phyloP scores from a whole-genome alignment of 2,888 invertebrate genomes.

The Alitta virens region DNA sequence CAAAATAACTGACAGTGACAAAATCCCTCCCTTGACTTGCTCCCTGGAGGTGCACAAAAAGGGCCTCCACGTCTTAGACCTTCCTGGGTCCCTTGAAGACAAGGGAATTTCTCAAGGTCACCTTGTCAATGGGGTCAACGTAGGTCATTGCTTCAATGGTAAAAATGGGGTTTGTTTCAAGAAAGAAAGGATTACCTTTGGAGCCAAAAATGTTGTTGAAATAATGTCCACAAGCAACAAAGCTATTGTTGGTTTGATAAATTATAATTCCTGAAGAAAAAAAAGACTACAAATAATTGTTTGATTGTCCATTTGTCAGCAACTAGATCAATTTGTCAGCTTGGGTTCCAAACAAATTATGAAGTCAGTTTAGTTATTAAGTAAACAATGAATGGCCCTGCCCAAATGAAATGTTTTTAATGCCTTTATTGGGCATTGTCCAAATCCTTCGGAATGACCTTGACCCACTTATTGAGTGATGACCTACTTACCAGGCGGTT shows the following conservation, averaged over 20 bases:
- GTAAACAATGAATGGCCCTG: no score
- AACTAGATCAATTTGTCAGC: no score
- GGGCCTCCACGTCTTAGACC: constrained; percentile 8
- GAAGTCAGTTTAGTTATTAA: no score
- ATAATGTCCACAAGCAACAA: constrained; percentile 3
- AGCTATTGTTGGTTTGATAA: not conserved
- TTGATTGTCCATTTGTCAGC: no score
- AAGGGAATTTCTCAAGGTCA: not conserved
- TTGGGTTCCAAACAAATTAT: no score
- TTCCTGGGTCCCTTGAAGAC: constrained; percentile 13
- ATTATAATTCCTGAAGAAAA: not conserved
- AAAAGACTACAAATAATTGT: no score
- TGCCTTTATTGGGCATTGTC: no score
- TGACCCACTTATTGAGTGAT: no score
- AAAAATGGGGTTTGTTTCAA: not conserved
- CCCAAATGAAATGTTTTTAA: no score
- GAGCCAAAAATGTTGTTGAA: constrained; percentile 6
- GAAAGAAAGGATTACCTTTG: not conserved
- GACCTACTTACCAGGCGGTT: not conserved
- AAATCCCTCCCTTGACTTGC: constrained; percentile 7
- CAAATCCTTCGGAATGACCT: no score
- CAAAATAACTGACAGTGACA: constrained; percentile 5
- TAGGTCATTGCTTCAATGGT: not conserved
- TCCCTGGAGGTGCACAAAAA: constrained; percentile 13
- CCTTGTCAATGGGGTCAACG: constrained; percentile 3